Base-by-base conservation (phyloP, 2,888 invertebrate genomes). In the Hedychridium roseum region DNA sequence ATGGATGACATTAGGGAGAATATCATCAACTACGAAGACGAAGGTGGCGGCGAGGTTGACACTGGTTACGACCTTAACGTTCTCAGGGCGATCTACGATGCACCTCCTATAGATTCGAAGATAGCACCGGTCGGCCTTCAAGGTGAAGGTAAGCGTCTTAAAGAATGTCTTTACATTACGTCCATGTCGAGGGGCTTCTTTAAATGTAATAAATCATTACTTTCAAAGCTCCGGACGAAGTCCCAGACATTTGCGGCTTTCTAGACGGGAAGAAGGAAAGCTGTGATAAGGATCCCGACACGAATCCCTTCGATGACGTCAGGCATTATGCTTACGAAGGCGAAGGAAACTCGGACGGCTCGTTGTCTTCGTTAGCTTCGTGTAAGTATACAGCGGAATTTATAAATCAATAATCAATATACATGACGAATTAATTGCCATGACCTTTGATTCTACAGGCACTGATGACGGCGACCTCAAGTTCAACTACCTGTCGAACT, bases 261-360 rank as follows among this genome's bases (percentile, higher is more conserved):
- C 84, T 97, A 36, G 90, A 91, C 67, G 91, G 89, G 70, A 95
- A 94, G 79, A 91, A 96, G 77, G 90, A 91, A 54, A 87, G 89
- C 57, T 90, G 95, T 62, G 95, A 97, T 80, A 87, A 92, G 57
- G 97, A 98, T 79, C 92, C 92, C 1, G 91, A 92, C 68, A 92
- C 92, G 63, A 88, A 89, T 70, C 96, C 97, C 1, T 93, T 92
- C 74, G 99, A 99, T 79, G 97, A 97, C 80, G 92, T 98, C 14
- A 87, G 97, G 49, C 94, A 98, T 80, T 99, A 97, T 80, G 97
- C 95, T 45, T 98, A 97, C 77, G 98, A 99, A 81, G 97, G 97
- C 34, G 94, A 94, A 76, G 95, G 95, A 63, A 95, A 95, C 76
- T 83, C 83, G 23, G 92, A 92, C 60, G 96, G 96, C 59, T 95